Evolutionary conservation across 2,113 vertebrate genomes (phyloP), one percentile per base, ranked within the genome.

Genomic region (Aix galericulata): DNA sequence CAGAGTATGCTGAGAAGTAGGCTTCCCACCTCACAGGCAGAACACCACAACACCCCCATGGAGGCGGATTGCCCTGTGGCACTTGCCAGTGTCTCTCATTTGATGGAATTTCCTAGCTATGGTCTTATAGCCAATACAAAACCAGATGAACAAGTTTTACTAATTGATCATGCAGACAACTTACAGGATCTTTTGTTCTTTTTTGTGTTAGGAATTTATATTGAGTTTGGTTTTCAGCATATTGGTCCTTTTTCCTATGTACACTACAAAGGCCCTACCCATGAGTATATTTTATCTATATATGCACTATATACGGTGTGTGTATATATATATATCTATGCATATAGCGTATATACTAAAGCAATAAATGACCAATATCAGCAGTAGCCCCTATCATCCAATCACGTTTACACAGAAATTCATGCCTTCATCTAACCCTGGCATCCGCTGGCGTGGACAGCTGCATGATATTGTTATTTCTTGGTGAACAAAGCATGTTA

Each of bases 401-500:
- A 64, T 98, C 98, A 98, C 95, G 97, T 98, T 98, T 99, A 99
- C 99, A 99, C 99, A 99, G 99, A 99, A 99, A 99, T 99, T 99
- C 99, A 99, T 97, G 85, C 96, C 96, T 96, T 98, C 98, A 98
- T 98, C 94, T 97, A 98, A 98, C 96, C 97, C 97, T 98, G 94
- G 95, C 98, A 98, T 98, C 97, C 85, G 96, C 96, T 97, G 95
- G 98, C 89, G 86, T 98, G 97, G 96, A 96, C 97, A 98, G 96
- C 96, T 98, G 99, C 99, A 99, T 98, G 98, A 97, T 96, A 89
- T 9, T 85, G 92, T 98, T 97, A 95, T 97, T 97, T 96, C 91
- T 94, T 97, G 86, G 91, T 95, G 83, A 96, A 88, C 32, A 97
- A 96, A 93, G 97, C 98, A 98, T 86, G 97, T 93, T 97, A 95